phyloP scores from a whole-genome alignment of 1,140 invertebrate genomes.

The Drosophila teissieri region DNA sequence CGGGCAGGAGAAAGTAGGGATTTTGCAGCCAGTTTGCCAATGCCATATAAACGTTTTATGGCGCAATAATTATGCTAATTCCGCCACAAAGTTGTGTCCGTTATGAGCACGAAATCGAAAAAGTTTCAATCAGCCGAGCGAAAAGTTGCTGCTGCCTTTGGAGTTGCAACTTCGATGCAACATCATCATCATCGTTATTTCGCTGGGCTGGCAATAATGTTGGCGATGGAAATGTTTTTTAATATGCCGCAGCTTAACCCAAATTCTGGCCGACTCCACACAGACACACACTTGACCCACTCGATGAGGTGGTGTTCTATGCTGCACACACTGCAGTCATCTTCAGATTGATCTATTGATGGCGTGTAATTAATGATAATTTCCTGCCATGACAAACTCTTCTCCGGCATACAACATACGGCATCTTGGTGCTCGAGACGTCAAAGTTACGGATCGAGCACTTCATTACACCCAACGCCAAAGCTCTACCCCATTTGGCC shows the following conservation, averaged over 20 bases:
- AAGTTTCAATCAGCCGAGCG: slow-evolving; percentile 72
- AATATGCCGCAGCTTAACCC: slow-evolving; percentile 72
- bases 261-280: slow-evolving; percentile 40
- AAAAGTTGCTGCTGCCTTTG: slow-evolving; percentile 57
- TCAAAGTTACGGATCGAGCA: slow-evolving; percentile 48
- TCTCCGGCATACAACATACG: slow-evolving; percentile 18
- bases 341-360: slow-evolving; percentile 68
- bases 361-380: slow-evolving; percentile 69
- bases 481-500: slow-evolving; percentile 7
- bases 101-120: slow-evolving; percentile 80
- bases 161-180: slow-evolving; percentile 71
- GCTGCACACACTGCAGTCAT: background rate
- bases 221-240: slow-evolving; percentile 76
- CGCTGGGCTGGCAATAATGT: slow-evolving; percentile 62
- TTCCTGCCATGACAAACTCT: slow-evolving; percentile 32
- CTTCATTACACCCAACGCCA: slow-evolving; percentile 51
- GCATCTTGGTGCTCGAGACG: slow-evolving; percentile 38
- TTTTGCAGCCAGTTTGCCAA: slow-evolving; percentile 54
- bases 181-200: slow-evolving; percentile 44
- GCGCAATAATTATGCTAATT: slow-evolving; percentile 81
- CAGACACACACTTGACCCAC: slow-evolving; percentile 65
- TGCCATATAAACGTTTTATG: slow-evolving; percentile 65
- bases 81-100: slow-evolving; percentile 61
- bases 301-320: slow-evolving; percentile 13
- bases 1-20: background rate